phyloP scores from a whole-genome alignment of 2,888 invertebrate species.

The Endomychus coccineus region DNA sequence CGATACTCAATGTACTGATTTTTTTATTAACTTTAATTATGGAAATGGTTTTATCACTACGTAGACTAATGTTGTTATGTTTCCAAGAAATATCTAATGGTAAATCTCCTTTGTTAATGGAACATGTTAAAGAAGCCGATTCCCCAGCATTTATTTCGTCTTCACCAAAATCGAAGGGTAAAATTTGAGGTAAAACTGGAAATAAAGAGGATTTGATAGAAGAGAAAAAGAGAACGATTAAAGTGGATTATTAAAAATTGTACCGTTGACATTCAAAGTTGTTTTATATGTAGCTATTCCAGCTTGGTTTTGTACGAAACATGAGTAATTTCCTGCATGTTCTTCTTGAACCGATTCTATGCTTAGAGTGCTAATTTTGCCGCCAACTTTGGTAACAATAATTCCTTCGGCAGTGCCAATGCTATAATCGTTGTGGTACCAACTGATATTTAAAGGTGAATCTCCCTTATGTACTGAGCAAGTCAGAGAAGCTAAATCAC shows the following conservation, averaged over 20 bases:
- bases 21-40: slow-evolving; percentile 43
- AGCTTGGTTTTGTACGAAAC: slow-evolving; percentile 58
- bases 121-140: slow-evolving; percentile 59
- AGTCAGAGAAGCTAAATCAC: slow-evolving; percentile 59
- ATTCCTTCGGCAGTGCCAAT: slow-evolving; percentile 31
- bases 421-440: slow-evolving; percentile 64
- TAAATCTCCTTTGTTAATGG: slow-evolving; percentile 63
- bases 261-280: slow-evolving; percentile 50
- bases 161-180: slow-evolving; percentile 65
- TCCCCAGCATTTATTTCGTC: slow-evolving; percentile 67
- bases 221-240: background rate
- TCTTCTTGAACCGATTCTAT: slow-evolving; percentile 64
- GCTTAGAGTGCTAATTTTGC: slow-evolving; percentile 51
- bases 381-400: slow-evolving; percentile 48
- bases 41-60: slow-evolving; percentile 33
- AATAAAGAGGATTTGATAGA: slow-evolving; percentile 19
- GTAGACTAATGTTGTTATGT: slow-evolving; percentile 47
- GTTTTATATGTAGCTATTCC: slow-evolving; percentile 48
- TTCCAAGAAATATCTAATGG: slow-evolving; percentile 59
- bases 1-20: slow-evolving; percentile 54
- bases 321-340: slow-evolving; percentile 71
- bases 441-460: slow-evolving; percentile 62
- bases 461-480: slow-evolving; percentile 69
- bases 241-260: slow-evolving; percentile 1
- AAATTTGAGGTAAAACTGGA: slow-evolving; percentile 48